These are phyloP conservation scores for Melinaea menophilus DNA, from an alignment of 2,888 invertebrate genomes.

Conservation along the genomic window DNA sequence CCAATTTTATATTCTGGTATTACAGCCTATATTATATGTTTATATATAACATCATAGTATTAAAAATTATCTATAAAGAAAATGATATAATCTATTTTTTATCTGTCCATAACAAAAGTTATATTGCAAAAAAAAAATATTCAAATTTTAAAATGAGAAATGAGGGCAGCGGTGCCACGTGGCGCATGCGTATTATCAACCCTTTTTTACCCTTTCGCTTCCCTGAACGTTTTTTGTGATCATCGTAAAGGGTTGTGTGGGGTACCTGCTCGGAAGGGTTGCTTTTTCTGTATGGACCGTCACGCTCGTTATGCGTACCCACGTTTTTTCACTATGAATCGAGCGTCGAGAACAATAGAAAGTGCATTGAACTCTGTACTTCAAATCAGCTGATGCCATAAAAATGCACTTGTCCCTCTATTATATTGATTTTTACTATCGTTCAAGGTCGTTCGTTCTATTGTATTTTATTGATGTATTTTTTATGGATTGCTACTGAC, in stretches of 20 bases:
- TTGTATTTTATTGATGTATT: conserved; percentile 21
- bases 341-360: conserved; percentile 56
- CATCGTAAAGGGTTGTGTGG: conserved; percentile 74
- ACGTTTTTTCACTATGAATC: conserved; percentile 60
- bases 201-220: conserved; percentile 76
- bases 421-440: conserved; percentile 63
- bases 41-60: too few relatives aligned
- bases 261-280: conserved; percentile 77
- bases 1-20: too few relatives aligned
- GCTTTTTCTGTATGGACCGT: conserved; percentile 65
- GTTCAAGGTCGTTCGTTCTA: conserved; percentile 60
- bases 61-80: too few relatives aligned
- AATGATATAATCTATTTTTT: too few relatives aligned
- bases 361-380: conserved; percentile 71
- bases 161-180: conserved; percentile 69
- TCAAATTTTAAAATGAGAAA: conserved; percentile 62
- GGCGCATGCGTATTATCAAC: conserved; percentile 75
- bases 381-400: conserved; percentile 72
- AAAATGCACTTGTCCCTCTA: conserved; percentile 68
- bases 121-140: background rate
- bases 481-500: conserved; percentile 27
- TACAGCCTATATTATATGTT: background rate
- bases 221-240: conserved; percentile 72
- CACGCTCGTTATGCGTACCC: conserved; percentile 52
- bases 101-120: too few relatives aligned